Evolutionary conservation across 2,113 vertebrate species (phyloP).

Genomic region (Ovis canadensis): DNA sequence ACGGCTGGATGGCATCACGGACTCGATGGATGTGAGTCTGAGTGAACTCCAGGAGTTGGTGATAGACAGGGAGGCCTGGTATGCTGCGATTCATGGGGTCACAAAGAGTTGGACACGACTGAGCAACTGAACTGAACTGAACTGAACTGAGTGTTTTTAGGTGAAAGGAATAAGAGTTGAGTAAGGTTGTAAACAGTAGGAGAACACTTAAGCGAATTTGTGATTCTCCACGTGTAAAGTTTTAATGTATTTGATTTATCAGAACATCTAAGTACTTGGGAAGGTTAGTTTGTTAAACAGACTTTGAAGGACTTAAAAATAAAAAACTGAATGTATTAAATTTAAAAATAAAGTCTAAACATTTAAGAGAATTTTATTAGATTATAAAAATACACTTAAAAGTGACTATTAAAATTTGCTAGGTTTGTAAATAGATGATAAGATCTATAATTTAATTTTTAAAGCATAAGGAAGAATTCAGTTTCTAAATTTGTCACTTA

Average conservation of each 20-base stretch:
- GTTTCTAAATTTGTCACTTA: not conserved
- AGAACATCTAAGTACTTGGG: not conserved
- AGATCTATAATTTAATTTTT: not conserved
- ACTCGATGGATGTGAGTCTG: too few relatives aligned
- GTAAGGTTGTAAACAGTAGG: not conserved
- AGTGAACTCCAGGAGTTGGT: too few relatives aligned
- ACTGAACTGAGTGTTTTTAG: not conserved
- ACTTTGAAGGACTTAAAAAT: not conserved
- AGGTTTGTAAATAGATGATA: not conserved
- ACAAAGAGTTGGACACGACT: too few relatives aligned
- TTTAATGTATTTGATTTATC: not conserved
- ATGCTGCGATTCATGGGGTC: too few relatives aligned
- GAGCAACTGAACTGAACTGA: too few relatives aligned
- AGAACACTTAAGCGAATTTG: not conserved
- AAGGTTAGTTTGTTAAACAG: not conserved
- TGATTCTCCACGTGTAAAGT: not conserved
- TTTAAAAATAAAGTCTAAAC: not conserved
- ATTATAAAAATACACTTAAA: not conserved
- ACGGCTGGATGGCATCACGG: too few relatives aligned
- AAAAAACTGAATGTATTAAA: not conserved
- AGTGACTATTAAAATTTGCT: not conserved
- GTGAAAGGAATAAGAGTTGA: not conserved
- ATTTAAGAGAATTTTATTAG: slow-evolving; percentile 10
- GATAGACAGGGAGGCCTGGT: too few relatives aligned
- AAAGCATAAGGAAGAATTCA: not conserved